Evolutionary conservation across 2,888 invertebrate genomes (phyloP), one percentile per base, ranked within the genome.

Genomic region (Toxonevra muliebris): DNA sequence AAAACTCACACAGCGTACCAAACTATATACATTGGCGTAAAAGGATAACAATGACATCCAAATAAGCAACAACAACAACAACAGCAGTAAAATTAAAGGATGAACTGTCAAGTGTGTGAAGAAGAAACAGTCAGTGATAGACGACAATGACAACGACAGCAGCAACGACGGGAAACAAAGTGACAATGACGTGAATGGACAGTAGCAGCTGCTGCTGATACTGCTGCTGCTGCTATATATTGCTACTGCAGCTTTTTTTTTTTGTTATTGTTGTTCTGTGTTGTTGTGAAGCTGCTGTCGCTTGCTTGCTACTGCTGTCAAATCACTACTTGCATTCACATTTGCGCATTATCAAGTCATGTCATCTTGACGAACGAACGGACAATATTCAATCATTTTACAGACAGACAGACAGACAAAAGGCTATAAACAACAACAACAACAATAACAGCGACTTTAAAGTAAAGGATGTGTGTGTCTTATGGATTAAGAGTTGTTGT

Each of bases 131-230:
- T 17, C 43, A 53, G 40, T 19, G 15, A 42, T 15, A 43, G 45
- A 53, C 48, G 48, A 52, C 41, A 62, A 62, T 8, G 20, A 19
- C 13, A 12, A 41, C 13, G 10, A 65, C 59, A 52, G 52, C 65
- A 15, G 50, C 59, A 59, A 45, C 54, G 63, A 63, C 52, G 61
- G 66, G 71, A 72, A 70, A 73, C 68, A 73, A 74, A 72, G 71
- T 71, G 74, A 73, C 72, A 73, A 74, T 72, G 69, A 74, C 71
- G 71, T 71, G 70, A 74, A 70, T 73, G 71, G 71, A 73, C 71
- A 73, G 73, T 69, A 72, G 73, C 73, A 73, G 73, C 71, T 73
- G 70, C 66, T 69, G 55, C 30, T 57, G 30, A 15, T 57, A 40
- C 62, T 63, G 62, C 42, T 63, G 55, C 30, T 61, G 30, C 55